Conservation (phyloP, 2,113 vertebrate species). For the Syngnathus floridae region DNA sequence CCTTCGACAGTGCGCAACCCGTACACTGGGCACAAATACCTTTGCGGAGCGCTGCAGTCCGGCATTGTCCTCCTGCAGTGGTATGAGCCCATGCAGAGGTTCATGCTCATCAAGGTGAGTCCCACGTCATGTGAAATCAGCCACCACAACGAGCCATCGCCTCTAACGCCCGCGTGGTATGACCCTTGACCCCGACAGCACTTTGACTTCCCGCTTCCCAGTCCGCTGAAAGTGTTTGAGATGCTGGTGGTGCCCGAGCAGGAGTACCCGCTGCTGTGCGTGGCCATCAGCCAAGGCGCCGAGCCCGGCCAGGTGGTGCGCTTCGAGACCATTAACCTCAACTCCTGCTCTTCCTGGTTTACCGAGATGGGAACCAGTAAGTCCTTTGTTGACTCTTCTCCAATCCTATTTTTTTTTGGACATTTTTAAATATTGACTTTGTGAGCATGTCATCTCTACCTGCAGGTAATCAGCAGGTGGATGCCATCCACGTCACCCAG, state of each 20-base stretch:
- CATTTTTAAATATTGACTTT: too few relatives aligned
- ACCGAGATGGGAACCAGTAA: slow-evolving; percentile 88
- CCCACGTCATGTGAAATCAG: not conserved
- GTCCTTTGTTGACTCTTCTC: slow-evolving; percentile 9
- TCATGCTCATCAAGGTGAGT: slow-evolving; percentile 97
- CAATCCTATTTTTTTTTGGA: too few relatives aligned
- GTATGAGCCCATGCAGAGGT: slow-evolving; percentile 99
- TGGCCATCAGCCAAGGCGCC: slow-evolving; percentile 83
- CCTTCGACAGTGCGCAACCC: slow-evolving; percentile 84
- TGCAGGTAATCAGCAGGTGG: slow-evolving; percentile 82
- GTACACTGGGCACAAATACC: slow-evolving; percentile 93
- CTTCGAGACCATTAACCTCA: slow-evolving; percentile 98
- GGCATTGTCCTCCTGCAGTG: slow-evolving; percentile 97
- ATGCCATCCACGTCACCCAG: slow-evolving; percentile 94
- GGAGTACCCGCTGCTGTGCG: slow-evolving; percentile 95
- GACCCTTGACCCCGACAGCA: slow-evolving; percentile 69
- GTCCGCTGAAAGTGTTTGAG: slow-evolving; percentile 92
- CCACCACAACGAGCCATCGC: not conserved
- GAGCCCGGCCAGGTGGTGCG: slow-evolving; percentile 87
- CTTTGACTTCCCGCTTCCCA: slow-evolving; percentile 97
- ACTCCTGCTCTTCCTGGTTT: slow-evolving; percentile 98
- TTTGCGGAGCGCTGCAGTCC: slow-evolving; percentile 92
- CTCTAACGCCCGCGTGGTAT: not conserved
- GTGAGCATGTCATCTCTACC: not conserved
- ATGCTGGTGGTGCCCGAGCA: slow-evolving; percentile 97